Evolutionary conservation across 2,113 vertebrate species (phyloP), one percentile per base, ranked within the genome.

Genomic region (Merops nubicus): DNA sequence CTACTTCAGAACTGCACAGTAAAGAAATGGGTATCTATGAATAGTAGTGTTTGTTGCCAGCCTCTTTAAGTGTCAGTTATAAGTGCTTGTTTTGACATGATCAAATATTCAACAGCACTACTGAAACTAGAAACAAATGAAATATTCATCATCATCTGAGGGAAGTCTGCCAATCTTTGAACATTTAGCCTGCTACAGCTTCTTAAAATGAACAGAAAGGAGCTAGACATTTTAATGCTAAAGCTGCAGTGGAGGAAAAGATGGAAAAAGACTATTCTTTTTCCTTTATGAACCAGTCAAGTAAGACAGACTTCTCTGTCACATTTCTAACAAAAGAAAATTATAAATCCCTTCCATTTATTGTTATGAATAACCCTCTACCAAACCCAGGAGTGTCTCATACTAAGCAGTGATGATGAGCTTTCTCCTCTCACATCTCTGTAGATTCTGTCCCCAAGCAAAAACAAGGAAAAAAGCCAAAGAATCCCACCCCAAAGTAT

Each of bases 51-150:
- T 91, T 74, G 59, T 45, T 88, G 28, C 36, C 72, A 96, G 9
- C 5, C 60, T 78, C 23, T 79, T 36, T 25, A 88, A 63, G 57
- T 47, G 50, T 64, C 82, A 69, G 34, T 60, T 91, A 6, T 85
- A 69, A 84, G 82, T 64, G 51, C 45, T 85, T 95, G 84, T 93
- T 96, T 93, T 85, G 72, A 88, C 15, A 42, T 53, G 33, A 96
- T 92, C 23, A 85, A 83, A 68, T 86, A 86, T 94, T 95, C 7
- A 17, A 80, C 59, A 86, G 60, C 8, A 15, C 53, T 64, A 95
- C 40, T 59, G 70, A 94, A 94, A 78, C 10, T 50, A 90, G 40
- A 82, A 73, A 94, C 85, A 76, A 88, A 84, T 51, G 12, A 91
- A 87, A 93, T 88, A 91, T 78, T 94, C 82, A 94, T 93, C 80